These are phyloP conservation scores for Penaeus vannamei DNA, from an alignment of 1,140 invertebrate species.

Conservation along the genomic window DNA sequence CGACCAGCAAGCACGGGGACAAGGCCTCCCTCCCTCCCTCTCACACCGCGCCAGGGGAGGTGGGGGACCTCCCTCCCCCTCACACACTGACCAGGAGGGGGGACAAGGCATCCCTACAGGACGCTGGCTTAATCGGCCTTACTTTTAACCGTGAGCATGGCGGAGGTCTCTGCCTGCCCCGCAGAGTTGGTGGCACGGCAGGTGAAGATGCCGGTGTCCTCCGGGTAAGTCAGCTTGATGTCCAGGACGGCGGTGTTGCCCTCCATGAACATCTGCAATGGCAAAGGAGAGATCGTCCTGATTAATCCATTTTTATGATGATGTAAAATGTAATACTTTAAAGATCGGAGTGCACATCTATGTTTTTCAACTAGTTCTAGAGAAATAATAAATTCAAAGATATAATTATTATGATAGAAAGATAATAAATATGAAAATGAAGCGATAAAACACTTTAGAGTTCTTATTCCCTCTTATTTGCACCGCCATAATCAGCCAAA, in stretches of 20 bases:
- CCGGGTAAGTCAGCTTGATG: constrained; percentile 92
- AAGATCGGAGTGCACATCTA: not conserved
- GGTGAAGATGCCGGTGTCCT: constrained; percentile 93
- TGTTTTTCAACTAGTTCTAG: not conserved
- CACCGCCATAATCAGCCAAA: not conserved
- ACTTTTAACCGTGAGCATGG: constrained; percentile 97
- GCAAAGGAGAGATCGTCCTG: constrained; percentile 7
- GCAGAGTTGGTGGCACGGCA: constrained; percentile 91
- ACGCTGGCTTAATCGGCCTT: constrained; percentile 64
- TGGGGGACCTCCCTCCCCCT: too few species aligned
- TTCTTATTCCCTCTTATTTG: not conserved
- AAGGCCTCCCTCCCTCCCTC: not conserved
- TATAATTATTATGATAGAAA: too few species aligned
- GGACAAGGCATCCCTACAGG: constrained; percentile 47
- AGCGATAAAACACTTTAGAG: not conserved
- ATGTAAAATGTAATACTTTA: not conserved
- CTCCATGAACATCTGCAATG: constrained; percentile 89
- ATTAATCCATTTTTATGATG: not conserved
- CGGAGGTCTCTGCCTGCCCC: constrained; percentile 92
- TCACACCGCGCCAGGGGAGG: constrained; percentile 26
- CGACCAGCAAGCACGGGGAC: constrained; percentile 55
- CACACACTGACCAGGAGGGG: not conserved
- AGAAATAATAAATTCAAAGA: not conserved
- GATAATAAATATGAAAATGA: too few species aligned
- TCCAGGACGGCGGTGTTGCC: constrained; percentile 89